Percentiles rank a stretch among this genome's conserved stretches.
phyloP scores from a whole-genome alignment of 1,140 invertebrate genomes.

The Wasmannia auropunctata region DNA sequence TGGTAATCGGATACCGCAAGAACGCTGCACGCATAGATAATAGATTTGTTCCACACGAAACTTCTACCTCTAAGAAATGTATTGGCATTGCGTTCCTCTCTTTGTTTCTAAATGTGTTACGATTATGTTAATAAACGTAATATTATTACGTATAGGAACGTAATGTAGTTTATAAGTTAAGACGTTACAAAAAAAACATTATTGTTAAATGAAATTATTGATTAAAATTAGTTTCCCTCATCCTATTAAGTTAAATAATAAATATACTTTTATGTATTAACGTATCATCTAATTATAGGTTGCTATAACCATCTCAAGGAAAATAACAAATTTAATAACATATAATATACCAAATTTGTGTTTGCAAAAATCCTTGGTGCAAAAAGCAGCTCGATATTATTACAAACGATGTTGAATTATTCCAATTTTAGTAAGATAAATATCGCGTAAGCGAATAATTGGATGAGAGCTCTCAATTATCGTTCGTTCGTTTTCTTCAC shows the following conservation, averaged over 20 bases:
- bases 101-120: neutral
- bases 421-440: neutral
- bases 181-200: neutral
- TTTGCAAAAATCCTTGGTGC: neutral
- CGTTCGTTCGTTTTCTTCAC: neutral
- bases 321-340: neutral
- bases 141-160: neutral
- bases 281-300: neutral
- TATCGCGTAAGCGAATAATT: conserved; percentile 29
- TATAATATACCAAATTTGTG: neutral
- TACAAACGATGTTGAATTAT: neutral
- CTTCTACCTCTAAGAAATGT: neutral
- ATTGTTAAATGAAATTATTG: neutral
- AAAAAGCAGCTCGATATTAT: neutral
- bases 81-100: neutral
- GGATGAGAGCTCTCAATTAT: conserved; percentile 6
- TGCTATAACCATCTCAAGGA: neutral
- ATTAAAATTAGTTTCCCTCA: neutral
- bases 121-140: neutral
- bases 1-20: conserved; percentile 11
- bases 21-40: neutral
- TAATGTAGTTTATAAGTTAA: neutral
- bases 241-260: neutral
- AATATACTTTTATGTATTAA: neutral
- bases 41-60: conserved; percentile 18